Percentiles rank a stretch among this genome's conserved stretches.
These are phyloP conservation scores for Zygogramma bicolorata DNA, from an alignment of 2,888 invertebrate species.

Conservation along the genomic window DNA sequence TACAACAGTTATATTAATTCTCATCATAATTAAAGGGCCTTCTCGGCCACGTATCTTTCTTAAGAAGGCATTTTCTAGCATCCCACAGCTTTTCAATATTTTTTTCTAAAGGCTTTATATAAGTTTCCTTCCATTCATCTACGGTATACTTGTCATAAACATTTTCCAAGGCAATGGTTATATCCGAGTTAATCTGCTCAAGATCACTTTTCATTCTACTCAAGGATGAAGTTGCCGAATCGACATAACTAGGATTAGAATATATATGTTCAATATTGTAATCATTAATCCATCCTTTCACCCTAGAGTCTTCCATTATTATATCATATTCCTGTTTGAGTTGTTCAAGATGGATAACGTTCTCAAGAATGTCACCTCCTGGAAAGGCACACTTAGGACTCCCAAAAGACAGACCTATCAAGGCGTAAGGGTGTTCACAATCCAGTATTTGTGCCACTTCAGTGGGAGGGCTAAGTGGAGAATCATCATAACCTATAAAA, in stretches of 20 bases:
- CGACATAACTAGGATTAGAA: conserved; percentile 74
- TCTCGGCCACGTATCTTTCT: conserved; percentile 69
- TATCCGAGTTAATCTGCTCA: conserved; percentile 68
- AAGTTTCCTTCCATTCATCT: conserved; percentile 74
- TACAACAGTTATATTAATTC: conserved; percentile 12
- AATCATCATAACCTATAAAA: conserved; percentile 63
- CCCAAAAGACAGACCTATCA: conserved; percentile 59
- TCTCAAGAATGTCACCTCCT: conserved; percentile 61
- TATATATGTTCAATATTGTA: conserved; percentile 77
- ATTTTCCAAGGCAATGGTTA: conserved; percentile 69
- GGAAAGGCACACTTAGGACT: conserved; percentile 62
- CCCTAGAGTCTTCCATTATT: conserved; percentile 63
- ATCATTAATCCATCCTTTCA: conserved; percentile 74
- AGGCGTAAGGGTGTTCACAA: conserved; percentile 61
- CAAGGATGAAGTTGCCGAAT: conserved; percentile 69
- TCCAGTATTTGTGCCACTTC: conserved; percentile 58
- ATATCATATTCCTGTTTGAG: conserved; percentile 69
- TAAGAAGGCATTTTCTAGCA: conserved; percentile 67
- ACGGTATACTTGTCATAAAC: conserved; percentile 72
- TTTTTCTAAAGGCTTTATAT: conserved; percentile 66
- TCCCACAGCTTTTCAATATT: conserved; percentile 68
- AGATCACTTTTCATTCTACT: conserved; percentile 68
- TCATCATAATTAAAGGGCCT: conserved; percentile 62
- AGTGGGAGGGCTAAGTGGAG: conserved; percentile 70
- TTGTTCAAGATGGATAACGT: conserved; percentile 65